Conservation (phyloP, 2,888 invertebrate species). For the Carterocephalus palaemon region DNA sequence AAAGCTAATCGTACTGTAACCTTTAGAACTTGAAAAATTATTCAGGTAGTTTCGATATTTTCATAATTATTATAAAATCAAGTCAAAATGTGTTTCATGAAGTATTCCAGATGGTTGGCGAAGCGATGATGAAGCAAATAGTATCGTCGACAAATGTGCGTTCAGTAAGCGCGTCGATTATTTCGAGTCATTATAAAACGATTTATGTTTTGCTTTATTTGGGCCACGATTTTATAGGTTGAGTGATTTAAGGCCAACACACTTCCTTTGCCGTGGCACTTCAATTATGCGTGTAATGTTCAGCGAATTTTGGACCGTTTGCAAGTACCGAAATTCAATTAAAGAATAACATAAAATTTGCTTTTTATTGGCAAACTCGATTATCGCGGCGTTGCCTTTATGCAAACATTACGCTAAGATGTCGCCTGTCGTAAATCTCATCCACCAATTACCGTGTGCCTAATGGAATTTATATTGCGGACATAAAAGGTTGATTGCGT, state of each 20-base stretch:
- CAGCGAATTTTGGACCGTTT: slow-evolving; percentile 2
- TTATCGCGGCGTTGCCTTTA: slow-evolving; percentile 9
- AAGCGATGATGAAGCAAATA: no score
- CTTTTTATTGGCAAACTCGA: slow-evolving; percentile 15
- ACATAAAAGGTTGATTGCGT: slow-evolving; percentile 14
- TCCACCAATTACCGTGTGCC: slow-evolving; percentile 2
- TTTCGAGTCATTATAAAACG: no score
- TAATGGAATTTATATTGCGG: slow-evolving; percentile 21
- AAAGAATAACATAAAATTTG: slow-evolving; percentile 10
- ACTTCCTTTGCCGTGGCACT: no score
- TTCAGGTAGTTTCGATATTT: no score
- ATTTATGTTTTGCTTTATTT: no score
- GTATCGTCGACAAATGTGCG: no score
- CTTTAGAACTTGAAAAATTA: no score
- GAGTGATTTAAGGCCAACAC: background rate
- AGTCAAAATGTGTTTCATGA: no score
- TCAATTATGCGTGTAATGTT: slow-evolving; percentile 4
- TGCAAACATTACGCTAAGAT: slow-evolving; percentile 7
- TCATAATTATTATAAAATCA: no score
- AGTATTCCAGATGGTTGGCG: no score
- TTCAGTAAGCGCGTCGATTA: no score
- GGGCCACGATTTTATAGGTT: slow-evolving; percentile 9
- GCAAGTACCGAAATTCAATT: slow-evolving; percentile 7
- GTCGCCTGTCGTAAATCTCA: slow-evolving; percentile 10
- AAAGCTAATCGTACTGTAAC: no score